Evolutionary conservation across 2,888 invertebrate genomes (phyloP), one percentile per base, ranked within the genome.

Genomic region (Aromia moschata): DNA sequence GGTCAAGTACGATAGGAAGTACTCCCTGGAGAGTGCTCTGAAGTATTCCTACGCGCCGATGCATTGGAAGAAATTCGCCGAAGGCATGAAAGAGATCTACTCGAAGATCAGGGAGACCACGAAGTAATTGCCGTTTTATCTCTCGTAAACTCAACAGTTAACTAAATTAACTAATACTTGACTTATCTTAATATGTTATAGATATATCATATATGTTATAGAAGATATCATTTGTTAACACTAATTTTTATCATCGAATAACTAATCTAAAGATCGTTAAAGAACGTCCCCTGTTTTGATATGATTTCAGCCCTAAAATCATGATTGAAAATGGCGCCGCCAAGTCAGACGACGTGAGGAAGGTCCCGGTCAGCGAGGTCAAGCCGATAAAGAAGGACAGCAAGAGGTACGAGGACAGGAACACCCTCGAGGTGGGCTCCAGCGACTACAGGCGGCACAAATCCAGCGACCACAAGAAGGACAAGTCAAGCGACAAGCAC

Each of bases 1-100:
- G 81, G 65, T 86, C 78, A 70, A 82, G 81, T 72, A 78, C 78
- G 69, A 80, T 80, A 67, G 78, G 77, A 68, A 82, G 78, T 75
- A 82, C 80, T 71, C 78, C 70, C 59, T 76, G 70, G 67, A 83
- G 74, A 62, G 77, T 74, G 51, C 78, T 71, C 11, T 73, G 40
- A 76, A 79, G 67, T 74, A 79, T 69, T 72, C 78, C 14, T 60
- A 74, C 67, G 65, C 76, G 58, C 68, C 78, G 53, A 58, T 73
- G 0, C 74, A 79, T 59, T 79, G 79, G 78, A 73, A 65, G 14
- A 70, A 71, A 49, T 80, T 80, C 53, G 74, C 72, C 0, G 38
- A 62, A 0, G 74, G 72, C 14, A 38, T 80, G 2, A 76, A 74
- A 60, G 68, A 74, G 0, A 56, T 80, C 1, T 79, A 80, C 62